These are phyloP conservation scores for Bovichtus variegatus DNA, from an alignment of 2,797 vertebrate genomes.

Conservation along the genomic window DNA sequence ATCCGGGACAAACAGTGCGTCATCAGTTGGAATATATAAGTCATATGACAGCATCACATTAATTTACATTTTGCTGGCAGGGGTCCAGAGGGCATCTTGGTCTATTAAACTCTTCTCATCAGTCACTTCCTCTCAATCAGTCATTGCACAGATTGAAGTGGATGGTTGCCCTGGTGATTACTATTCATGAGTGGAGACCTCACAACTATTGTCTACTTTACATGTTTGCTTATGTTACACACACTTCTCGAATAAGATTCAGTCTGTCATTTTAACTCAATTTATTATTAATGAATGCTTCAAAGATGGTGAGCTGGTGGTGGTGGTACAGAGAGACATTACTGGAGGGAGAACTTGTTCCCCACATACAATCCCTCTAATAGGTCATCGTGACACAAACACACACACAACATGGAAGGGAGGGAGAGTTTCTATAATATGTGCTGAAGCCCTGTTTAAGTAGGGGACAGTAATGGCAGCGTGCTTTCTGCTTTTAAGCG, in stretches of 20 bases:
- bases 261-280: slow-evolving; percentile 23
- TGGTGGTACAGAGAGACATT: slow-evolving; percentile 15
- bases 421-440: slow-evolving; percentile 2
- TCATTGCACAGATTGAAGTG: neutral
- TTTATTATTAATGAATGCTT: slow-evolving; percentile 55
- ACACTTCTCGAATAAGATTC: slow-evolving; percentile 24
- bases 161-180: slow-evolving; percentile 41
- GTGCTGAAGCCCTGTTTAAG: neutral
- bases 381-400: slow-evolving; percentile 1
- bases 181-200: slow-evolving; percentile 60
- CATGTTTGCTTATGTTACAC: slow-evolving; percentile 44
- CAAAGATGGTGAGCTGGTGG: slow-evolving; percentile 26
- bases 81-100: neutral
- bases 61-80: slow-evolving; percentile 11
- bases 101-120: slow-evolving; percentile 23
- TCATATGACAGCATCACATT: neutral
- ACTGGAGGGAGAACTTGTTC: slow-evolving; percentile 2
- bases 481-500: slow-evolving; percentile 34
- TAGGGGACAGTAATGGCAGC: neutral
- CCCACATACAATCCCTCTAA: neutral
- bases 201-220: slow-evolving; percentile 36
- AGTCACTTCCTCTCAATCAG: slow-evolving; percentile 20
- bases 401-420: neutral
- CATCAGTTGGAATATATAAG: neutral
- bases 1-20: neutral